Evolutionary conservation across 2,797 vertebrate genomes (phyloP), one percentile per base, ranked within the genome.

Genomic region (Alauda arvensis): DNA sequence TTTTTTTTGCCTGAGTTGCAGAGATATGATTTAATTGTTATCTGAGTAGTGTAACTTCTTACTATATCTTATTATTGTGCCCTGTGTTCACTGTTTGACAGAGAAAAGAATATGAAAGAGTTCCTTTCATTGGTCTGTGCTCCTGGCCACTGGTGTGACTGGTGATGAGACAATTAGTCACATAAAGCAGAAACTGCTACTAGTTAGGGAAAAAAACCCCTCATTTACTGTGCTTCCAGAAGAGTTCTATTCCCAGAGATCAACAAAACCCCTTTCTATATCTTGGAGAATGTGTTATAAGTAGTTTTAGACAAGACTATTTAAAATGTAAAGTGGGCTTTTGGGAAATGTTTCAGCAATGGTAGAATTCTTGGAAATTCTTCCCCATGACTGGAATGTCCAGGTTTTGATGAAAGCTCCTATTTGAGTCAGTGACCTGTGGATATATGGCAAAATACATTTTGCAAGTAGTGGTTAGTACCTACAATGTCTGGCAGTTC

Each of bases 11-110:
- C 43, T 72, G 77, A 90, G 52, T 56, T 86, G 48, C 62, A 94
- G 77, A 76, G 63, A 65, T 59, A 77, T 17, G 26, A 90, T 90
- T 91, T 56, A 92, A 82, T 85, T 87, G 89, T 80, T 93, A 77
- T 83, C 78, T 74, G 53, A 76, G 65, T 28, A 55, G 74, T 40
- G 65, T 86, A 87, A 57, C 70, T 25, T 37, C 45, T 88, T 28
- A 29, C 18, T 62, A 12, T 21, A 23, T 48, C 23, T 5, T 40
- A 24, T 68, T 72, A 19, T 42, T 65, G 12, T 29, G 61, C 40
- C 59, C 31, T 92, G 83, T 59, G 57, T 91, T 49, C 67, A 71
- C 37, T 67, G 72, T 78, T 84, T 95, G 84, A 90, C 68, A 94
- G 57, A 91, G 74, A 55, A 93, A 85, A 91, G 33, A 86, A n/a